Evolutionary conservation across 2,888 invertebrate species (phyloP).

Genomic region (Eupithecia vulgata): DNA sequence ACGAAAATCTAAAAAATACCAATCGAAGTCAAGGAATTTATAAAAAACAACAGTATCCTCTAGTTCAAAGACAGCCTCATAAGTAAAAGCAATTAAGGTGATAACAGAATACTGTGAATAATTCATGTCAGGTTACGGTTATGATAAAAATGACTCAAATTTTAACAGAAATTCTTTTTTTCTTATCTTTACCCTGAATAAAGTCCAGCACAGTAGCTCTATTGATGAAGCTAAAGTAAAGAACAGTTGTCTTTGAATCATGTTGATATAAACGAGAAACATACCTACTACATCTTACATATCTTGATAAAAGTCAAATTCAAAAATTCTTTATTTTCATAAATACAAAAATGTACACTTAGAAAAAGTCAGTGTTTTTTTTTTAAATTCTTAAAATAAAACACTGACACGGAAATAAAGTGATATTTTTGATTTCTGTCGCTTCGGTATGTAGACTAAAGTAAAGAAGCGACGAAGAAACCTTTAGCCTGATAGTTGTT

Average conservation of each 20-base stretch:
- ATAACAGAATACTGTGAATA: slow-evolving; percentile 41
- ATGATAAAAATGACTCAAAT: slow-evolving; percentile 46
- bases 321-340: no score
- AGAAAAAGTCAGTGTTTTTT: no score
- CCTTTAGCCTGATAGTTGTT: no score
- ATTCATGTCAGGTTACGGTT: slow-evolving; percentile 44
- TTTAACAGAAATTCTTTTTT: slow-evolving; percentile 45
- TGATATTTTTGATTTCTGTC: no score
- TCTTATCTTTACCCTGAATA: slow-evolving; percentile 40
- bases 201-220: slow-evolving; percentile 37
- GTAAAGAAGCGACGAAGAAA: no score
- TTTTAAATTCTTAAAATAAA: no score
- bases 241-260: background rate
- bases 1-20: background rate
- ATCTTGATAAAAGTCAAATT: no score
- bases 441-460: no score
- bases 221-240: slow-evolving; percentile 21
- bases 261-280: background rate
- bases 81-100: slow-evolving; percentile 8
- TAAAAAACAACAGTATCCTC: background rate
- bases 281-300: background rate
- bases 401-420: no score
- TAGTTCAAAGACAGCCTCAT: background rate
- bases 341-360: no score
- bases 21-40: background rate